Evolutionary conservation across 2,888 invertebrate species (phyloP).

Genomic region (Macaria notata): DNA sequence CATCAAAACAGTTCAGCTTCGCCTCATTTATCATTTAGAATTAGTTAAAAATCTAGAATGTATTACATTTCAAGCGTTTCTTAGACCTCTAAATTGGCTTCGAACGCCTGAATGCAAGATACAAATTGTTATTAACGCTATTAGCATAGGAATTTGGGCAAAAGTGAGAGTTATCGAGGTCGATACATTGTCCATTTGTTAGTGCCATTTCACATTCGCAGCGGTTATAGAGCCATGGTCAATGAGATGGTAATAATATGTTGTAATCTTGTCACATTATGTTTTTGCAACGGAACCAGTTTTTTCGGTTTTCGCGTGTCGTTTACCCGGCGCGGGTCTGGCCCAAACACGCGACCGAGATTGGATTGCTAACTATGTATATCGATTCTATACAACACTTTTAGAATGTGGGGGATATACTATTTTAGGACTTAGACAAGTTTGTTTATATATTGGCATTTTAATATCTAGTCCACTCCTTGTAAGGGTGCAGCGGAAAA

Average conservation of each 20-base stretch:
- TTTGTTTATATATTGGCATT: constrained; percentile 4
- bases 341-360: constrained; percentile 30
- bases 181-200: constrained; percentile 37
- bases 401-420: constrained; percentile 9
- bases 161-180: constrained; percentile 64
- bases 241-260: constrained; percentile 61
- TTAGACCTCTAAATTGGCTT: background rate
- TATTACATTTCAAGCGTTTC: too few species aligned
- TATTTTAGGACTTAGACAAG: constrained; percentile 17
- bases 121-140: constrained; percentile 19
- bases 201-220: constrained; percentile 41
- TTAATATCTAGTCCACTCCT: constrained; percentile 6
- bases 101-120: constrained; percentile 2
- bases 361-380: constrained; percentile 26
- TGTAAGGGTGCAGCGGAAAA: constrained; percentile 1
- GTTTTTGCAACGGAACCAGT: constrained; percentile 52
- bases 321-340: constrained; percentile 33
- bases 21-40: constrained; percentile 1
- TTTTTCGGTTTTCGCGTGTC: constrained; percentile 38
- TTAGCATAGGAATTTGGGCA: constrained; percentile 38
- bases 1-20: background rate
- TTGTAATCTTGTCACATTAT: constrained; percentile 41
- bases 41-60: too few species aligned
- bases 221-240: constrained; percentile 49
- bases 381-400: constrained; percentile 27